Evolutionary conservation across 2,113 vertebrate genomes (phyloP).

Genomic region (Nycticryphes semicollaris): DNA sequence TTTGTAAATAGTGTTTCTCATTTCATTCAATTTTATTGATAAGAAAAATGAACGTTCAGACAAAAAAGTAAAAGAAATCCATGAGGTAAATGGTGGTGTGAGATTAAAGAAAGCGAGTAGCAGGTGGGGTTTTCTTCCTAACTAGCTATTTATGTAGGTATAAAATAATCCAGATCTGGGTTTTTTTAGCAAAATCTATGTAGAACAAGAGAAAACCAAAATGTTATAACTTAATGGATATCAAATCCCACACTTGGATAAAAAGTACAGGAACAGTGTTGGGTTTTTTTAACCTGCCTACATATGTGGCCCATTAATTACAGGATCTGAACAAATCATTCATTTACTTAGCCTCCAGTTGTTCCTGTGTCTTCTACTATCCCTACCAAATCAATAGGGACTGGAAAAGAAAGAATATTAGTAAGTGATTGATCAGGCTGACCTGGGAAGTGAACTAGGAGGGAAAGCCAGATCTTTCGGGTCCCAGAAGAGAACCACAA

Average conservation of each 20-base stretch:
- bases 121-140: not conserved
- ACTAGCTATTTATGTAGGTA: not conserved
- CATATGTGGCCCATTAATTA: not conserved
- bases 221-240: not conserved
- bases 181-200: not conserved
- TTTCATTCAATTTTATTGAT: not conserved
- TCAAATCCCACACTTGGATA: not conserved
- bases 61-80: not conserved
- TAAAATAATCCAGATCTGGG: not conserved
- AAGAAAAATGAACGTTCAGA: not conserved
- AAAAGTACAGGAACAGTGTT: not conserved
- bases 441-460: not conserved
- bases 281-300: not conserved
- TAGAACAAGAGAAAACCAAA: not conserved
- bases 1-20: not conserved
- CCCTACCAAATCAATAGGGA: not conserved
- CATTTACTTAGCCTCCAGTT: not conserved
- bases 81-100: accelerated
- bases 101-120: not conserved
- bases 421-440: not conserved
- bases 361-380: not conserved
- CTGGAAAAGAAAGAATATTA: not conserved
- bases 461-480: not conserved
- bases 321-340: not conserved
- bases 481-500: not conserved